Base-by-base conservation (phyloP, 2,888 invertebrate genomes). In the Dryocosmus kuriphilus region DNA sequence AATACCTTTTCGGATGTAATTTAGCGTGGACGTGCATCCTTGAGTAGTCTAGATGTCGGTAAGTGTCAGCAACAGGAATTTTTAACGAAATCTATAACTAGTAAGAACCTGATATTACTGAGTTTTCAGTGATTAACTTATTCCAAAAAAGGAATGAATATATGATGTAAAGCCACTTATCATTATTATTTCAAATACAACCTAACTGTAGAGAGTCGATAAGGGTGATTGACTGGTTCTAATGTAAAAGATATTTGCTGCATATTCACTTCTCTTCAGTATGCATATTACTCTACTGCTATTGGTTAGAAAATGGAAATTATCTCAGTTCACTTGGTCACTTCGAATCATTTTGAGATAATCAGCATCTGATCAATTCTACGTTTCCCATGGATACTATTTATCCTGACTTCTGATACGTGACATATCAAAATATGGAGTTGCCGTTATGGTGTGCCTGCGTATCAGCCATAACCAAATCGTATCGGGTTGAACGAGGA, bases 261-360 rank as follows among this genome's bases (percentile, higher is more conserved):
- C 30, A 51, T 41, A 41, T 71, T 32, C 30, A 9, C 30, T 71
- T 27, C 30, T 11, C 46, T n/a, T 27, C 55, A 27, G 51, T n/a
- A 51, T 71, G 27, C 51, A 71, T 32, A 55, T 71, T 51, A 30
- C 46, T 51, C 19, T 71, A 51, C 14, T 71, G 30, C 30, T 51
- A 71, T 71, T 71, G 32, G 32, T 8, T n/a, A 22, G 71, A 51
- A 51, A 71, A 71, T 55, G n/a, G 71, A 51, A 71, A 32, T 32
- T 32, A 71, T 71, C 14, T 51, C 30, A 30, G 51, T 51, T 51
- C 71, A 55, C 71, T 71, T 71, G 71, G 71, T 32, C 22, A 71
- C 51, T 32, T n/a, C 30, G 30, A 32, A 71, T 71, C 6, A 27
- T 71, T 51, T 71, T 71, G 11, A 71, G 30, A 71, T 71, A 22